Evolutionary conservation across 1,140 invertebrate genomes (phyloP).

Genomic region (Cherax destructor): DNA sequence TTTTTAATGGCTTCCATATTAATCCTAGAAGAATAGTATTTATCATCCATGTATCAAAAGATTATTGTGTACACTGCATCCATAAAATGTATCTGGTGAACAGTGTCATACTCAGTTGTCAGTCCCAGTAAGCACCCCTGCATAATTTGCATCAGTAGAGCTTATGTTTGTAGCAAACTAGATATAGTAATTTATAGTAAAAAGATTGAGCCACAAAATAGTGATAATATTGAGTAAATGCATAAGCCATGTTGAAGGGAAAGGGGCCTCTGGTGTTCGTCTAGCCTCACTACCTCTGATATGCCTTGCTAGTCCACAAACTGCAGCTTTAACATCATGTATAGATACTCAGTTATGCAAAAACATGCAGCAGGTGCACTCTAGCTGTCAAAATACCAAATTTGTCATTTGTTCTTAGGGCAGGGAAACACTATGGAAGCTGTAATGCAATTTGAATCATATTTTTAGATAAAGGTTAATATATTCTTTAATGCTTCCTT

Average conservation of each 20-base stretch:
- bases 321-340: constrained; percentile 60
- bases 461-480: constrained; percentile 41
- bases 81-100: background rate
- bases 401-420: constrained; percentile 40
- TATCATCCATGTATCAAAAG: constrained; percentile 27
- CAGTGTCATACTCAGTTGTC: constrained; percentile 40
- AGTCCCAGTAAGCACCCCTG: constrained; percentile 57
- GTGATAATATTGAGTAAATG: constrained; percentile 42
- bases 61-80: constrained; percentile 11
- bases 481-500: constrained; percentile 50
- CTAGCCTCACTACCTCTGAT: constrained; percentile 64
- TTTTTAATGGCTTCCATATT: constrained; percentile 54
- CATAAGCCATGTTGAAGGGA: constrained; percentile 42
- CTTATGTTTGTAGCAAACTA: constrained; percentile 42
- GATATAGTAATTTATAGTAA: constrained; percentile 23
- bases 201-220: constrained; percentile 37
- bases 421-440: constrained; percentile 36
- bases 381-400: constrained; percentile 10
- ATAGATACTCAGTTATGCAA: constrained; percentile 40
- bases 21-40: constrained; percentile 36
- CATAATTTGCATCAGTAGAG: constrained; percentile 54
- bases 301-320: constrained; percentile 66
- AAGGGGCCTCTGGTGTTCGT: constrained; percentile 44
- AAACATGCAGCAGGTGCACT: constrained; percentile 34
- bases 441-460: constrained; percentile 25